phyloP scores from a whole-genome alignment of 2,797 vertebrate genomes.

The Lemur catta region DNA sequence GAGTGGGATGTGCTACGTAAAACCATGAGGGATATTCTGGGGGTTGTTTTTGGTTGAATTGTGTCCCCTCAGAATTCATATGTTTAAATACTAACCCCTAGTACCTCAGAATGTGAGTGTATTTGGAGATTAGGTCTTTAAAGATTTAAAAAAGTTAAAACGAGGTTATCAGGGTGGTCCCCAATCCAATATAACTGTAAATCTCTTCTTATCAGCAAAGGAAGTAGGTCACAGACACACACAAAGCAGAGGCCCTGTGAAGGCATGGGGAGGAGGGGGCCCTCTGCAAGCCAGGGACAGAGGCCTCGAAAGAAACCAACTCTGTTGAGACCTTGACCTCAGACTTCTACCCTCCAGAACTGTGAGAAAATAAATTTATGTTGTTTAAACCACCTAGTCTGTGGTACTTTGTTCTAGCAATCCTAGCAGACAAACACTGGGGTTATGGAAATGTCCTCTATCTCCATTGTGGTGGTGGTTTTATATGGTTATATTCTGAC shows the following conservation, averaged over 20 bases:
- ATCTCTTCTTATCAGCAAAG: not conserved
- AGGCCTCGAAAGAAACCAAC: not conserved
- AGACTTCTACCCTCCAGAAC: not conserved
- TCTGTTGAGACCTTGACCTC: not conserved
- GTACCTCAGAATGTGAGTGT: not conserved
- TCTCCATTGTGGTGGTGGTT: not conserved
- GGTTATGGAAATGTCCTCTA: not conserved
- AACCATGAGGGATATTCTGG: not conserved
- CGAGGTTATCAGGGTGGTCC: not conserved
- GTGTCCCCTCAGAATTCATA: not conserved
- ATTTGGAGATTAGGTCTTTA: not conserved
- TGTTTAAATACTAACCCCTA: not conserved
- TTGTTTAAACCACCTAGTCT: too few relatives aligned
- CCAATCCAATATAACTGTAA: not conserved
- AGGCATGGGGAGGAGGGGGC: not conserved
- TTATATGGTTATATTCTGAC: not conserved
- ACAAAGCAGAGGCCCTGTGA: not conserved
- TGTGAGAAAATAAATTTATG: not conserved
- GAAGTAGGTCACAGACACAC: not conserved
- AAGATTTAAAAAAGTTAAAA: not conserved
- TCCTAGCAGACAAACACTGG: not conserved
- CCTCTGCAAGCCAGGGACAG: not conserved
- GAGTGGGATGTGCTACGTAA: not conserved
- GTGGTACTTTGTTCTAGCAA: not conserved
- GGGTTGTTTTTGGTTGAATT: not conserved